Evolutionary conservation across 2,888 invertebrate genomes (phyloP), one percentile per base, ranked within the genome.

Genomic region (Trachelus tabidus): DNA sequence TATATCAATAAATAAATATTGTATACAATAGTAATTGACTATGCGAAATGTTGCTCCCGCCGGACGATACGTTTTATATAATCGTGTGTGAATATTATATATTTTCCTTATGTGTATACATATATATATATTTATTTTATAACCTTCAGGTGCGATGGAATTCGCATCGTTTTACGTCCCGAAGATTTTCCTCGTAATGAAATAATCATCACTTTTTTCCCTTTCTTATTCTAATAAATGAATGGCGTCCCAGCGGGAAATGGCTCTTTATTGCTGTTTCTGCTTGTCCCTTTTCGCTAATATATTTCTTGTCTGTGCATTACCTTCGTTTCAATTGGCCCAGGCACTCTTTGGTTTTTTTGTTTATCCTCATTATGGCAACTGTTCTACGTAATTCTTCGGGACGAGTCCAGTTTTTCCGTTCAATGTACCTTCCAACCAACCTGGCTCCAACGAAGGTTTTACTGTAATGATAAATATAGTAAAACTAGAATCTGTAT

Each of bases 361-460:
- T 79, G 79, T 80, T 79, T 77, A 23, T 40, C 23, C 40, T 23
- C 23, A 40, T 94, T 93, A 96, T 85, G 96, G 96, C 89, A 96
- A 93, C 87, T 96, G 94, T 93, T 98, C 98, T 79, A 98, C 98
- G 92, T 99, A 99, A 93, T 99, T 99, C 92, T 97, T 97, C 81
- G 98, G 98, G 92, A 99, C 96, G 83, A 99, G 94, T 75, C 99
- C 98, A 75, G 95, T 96, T 92, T 96, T 96, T 80, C 98, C 98
- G 92, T 97, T 96, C 85, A 99, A 93, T 77, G 97, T 96, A 83
- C 99, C 99, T 92, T 98, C 98, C 89, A 99, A 93, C 99, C 99
- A 99, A 85, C 99, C 99, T 33, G 98, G 98, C 93, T 99, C 99
- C 89, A 96, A 95, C 34, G 98, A 98, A 84, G 95, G 94, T 88